These are phyloP conservation scores for Palloptera scutellata DNA, from an alignment of 2,888 invertebrate species.

Conservation along the genomic window DNA sequence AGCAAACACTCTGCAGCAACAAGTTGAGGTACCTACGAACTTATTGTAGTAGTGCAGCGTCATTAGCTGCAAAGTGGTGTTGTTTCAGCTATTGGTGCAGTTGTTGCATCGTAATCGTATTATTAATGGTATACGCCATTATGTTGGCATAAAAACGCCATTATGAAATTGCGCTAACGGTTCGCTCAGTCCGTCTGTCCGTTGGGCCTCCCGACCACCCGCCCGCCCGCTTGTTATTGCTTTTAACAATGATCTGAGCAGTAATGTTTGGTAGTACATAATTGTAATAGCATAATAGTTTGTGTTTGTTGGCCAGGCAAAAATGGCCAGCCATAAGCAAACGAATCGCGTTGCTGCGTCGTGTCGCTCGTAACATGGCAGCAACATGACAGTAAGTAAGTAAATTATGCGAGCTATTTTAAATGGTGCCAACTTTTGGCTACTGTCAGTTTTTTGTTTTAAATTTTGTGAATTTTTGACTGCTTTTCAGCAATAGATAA, in stretches of 20 bases:
- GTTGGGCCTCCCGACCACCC: neutral
- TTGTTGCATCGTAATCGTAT: conserved; percentile 9
- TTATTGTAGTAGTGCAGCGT: no score
- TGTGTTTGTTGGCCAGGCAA: neutral
- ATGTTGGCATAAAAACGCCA: conserved; percentile 4
- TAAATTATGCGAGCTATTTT: no score
- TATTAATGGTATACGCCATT: conserved; percentile 16
- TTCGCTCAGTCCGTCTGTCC: neutral
- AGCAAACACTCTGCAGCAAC: no score
- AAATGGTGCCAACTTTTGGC: no score
- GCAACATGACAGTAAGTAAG: no score
- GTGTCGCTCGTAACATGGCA: no score
- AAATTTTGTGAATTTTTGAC: no score
- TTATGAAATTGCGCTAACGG: conserved; percentile 16
- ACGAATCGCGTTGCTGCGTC: neutral
- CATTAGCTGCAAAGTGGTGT: neutral
- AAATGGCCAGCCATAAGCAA: neutral
- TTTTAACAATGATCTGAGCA: neutral
- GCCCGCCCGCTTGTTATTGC: neutral
- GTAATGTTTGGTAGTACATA: no score
- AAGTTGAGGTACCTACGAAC: no score
- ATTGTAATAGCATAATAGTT: no score
- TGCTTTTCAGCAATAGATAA: no score
- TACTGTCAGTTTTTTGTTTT: no score
- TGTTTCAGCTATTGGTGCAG: neutral